Evolutionary conservation across 2,888 invertebrate species (phyloP), one percentile per base, ranked within the genome.

Genomic region (Lycophotia porphyrea): DNA sequence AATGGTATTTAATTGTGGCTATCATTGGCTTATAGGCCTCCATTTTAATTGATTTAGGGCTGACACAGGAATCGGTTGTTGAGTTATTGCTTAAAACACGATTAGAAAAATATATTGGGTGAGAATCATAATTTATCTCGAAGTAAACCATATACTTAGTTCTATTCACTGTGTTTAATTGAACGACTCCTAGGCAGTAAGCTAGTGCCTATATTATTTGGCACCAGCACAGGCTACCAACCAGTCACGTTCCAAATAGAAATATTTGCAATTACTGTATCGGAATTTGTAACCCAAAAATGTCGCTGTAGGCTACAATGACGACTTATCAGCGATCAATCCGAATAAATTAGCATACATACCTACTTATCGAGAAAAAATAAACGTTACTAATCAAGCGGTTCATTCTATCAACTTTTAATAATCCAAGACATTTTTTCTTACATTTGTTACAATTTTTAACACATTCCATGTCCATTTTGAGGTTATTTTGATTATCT

Each of bases 391-490:
- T 73, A 65, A 81, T 64, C 58, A 75, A 68, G 21, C 24, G 44
- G 15, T 8, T 15, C n/a, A 7, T 47, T 68, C 44, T 64, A 73
- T 58, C 27, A 58, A 31, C 15, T 69, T 74, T 49, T 58, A n/a
- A 66, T 49, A 70, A 63, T 63, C 52, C 21, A 67, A 61, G 21
- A 61, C 27, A 55, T 8, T 63, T 66, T 55, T 84, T 63, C 31
- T 21, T 63, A n/a, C 15, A 67, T 75, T 76, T 78, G 55, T 76
- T 84, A 76, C 71, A 80, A 67, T 55, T 67, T 83, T 74, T 65
- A 86, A 81, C 63, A 78, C 73, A 83, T 81, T 81, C 71, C 74
- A 74, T 71, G 11, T 65, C 0, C 66, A 75, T 81, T 76, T 81
- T 52, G 66, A 87, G 88, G 85, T 70, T 69, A 76, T 42, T 47